phyloP scores from a whole-genome alignment of 2,888 invertebrate species.

The Rhagonycha fulva region DNA sequence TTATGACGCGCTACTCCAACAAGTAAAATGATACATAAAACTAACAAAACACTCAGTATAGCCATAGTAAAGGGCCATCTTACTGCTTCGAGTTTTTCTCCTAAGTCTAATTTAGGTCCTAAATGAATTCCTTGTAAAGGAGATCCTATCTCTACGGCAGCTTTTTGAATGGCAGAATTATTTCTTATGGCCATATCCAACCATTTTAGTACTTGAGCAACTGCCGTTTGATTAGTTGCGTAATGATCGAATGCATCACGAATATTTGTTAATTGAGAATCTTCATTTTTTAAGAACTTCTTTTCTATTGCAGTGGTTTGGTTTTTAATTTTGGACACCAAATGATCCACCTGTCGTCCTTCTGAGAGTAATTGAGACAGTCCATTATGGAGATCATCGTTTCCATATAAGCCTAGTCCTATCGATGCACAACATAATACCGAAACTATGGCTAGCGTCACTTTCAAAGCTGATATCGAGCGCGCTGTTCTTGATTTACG shows the following conservation, averaged over 20 bases:
- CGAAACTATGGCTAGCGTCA: conserved; percentile 78
- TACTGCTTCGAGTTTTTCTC: conserved; percentile 71
- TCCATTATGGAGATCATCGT: conserved; percentile 92
- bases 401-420: conserved; percentile 90
- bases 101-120: conserved; percentile 62
- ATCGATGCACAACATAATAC: conserved; percentile 89
- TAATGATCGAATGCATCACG: conserved; percentile 79
- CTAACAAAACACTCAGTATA: conserved; percentile 80
- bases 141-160: conserved; percentile 70
- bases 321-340: conserved; percentile 79
- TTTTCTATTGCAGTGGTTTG: conserved; percentile 80
- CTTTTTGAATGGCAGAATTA: conserved; percentile 74
- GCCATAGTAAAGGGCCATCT: conserved; percentile 92
- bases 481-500: conserved; percentile 86
- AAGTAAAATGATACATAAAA: conserved; percentile 85
- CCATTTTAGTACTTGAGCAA: conserved; percentile 71
- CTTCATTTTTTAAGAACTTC: conserved; percentile 65
- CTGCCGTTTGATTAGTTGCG: conserved; percentile 76
- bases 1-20: conserved; percentile 90
- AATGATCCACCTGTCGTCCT: conserved; percentile 78
- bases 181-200: conserved; percentile 74
- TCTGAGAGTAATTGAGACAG: conserved; percentile 80
- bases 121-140: conserved; percentile 72
- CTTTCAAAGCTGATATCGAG: conserved; percentile 85
- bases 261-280: conserved; percentile 68